Percentiles rank a stretch among this genome's conserved stretches.
phyloP scores from a whole-genome alignment of 2,797 vertebrate genomes.

The Etheostoma perlongum region DNA sequence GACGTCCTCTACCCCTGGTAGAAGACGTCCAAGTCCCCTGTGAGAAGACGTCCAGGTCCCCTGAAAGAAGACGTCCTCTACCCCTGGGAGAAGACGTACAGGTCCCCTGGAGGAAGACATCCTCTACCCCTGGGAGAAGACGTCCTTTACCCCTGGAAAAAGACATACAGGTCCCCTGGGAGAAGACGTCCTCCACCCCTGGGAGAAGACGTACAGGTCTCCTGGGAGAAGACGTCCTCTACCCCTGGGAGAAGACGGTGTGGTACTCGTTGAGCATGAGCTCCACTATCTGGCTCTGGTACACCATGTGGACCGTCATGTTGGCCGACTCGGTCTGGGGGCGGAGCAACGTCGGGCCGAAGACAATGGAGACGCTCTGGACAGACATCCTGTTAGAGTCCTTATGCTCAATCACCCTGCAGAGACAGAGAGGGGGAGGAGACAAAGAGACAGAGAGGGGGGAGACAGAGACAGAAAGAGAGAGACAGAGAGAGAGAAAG shows the following conservation, averaged over 20 bases:
- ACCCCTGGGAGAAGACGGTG: conserved; percentile 84
- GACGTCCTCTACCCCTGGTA: too few species aligned
- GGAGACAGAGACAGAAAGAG: too few species aligned
- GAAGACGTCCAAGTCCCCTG: too few species aligned
- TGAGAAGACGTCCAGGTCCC: too few species aligned
- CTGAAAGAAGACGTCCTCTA: too few species aligned
- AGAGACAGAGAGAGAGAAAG: too few species aligned
- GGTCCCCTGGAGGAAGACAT: too few species aligned
- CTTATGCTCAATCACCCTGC: conserved; percentile 88
- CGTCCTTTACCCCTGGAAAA: too few species aligned
- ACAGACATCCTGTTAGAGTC: conserved; percentile 94
- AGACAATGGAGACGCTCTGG: conserved; percentile 94
- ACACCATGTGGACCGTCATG: conserved; percentile 94
- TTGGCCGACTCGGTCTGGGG: conserved; percentile 88
- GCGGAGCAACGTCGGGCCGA: conserved; percentile 93
- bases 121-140: too few species aligned
- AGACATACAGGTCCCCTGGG: too few species aligned
- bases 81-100: too few species aligned
- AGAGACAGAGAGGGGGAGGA: not conserved
- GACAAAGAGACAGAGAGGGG: not conserved
- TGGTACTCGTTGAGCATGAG: conserved; percentile 89
- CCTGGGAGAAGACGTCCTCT: too few species aligned
- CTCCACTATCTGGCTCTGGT: conserved; percentile 97
- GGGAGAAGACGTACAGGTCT: conserved; percentile 75
- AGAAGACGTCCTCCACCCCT: conserved; percentile 29